Evolutionary conservation across 2,797 vertebrate genomes (phyloP), one percentile per base, ranked within the genome.

Genomic region (Columba guinea): DNA sequence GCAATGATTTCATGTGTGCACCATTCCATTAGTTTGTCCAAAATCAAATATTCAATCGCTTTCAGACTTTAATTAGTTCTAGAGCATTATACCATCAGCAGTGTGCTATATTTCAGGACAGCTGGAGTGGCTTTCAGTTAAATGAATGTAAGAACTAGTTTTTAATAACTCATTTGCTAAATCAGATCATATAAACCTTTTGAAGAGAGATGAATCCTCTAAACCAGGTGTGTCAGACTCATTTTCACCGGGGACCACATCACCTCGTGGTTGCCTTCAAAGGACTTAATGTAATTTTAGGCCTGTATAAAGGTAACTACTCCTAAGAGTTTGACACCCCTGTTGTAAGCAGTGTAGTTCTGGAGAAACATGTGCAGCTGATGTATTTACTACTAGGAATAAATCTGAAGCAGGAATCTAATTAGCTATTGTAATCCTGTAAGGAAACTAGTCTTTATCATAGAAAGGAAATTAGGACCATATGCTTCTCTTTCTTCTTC

Each of bases 361-460:
- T 71, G 53, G 59, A 59, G 56, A 84, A 79, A 88, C 62, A 73
- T 4, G 5, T 86, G 70, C 79, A 88, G 77, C 71, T 84, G 44
- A 86, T 68, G 48, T 81, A 91, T 91, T 94, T 80, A 88, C 78
- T 94, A 78, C 74, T 79, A 58, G 67, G 90, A 88, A 64, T 91
- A 89, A 90, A 94, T 86, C 59, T 87, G 76, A 95, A 89, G 86
- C 52, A 46, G 84, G 86, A 87, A 86, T 63, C 58, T 90, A 95
- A 95, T 94, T 91, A 96, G 91, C 91, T 76, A 86, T 87, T 87
- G 84, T 88, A 79, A 70, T 94, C 68, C 65, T 74, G 85, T 88
- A 84, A 92, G 85, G 81, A 89, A 89, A 85, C 46, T 15, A 58
- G 84, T 56, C 53, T 95, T 94, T 94, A 92, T 68, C 71, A 85